These are phyloP conservation scores for Archocentrus centrarchus DNA, from an alignment of 2,113 vertebrate genomes.

Conservation along the genomic window DNA sequence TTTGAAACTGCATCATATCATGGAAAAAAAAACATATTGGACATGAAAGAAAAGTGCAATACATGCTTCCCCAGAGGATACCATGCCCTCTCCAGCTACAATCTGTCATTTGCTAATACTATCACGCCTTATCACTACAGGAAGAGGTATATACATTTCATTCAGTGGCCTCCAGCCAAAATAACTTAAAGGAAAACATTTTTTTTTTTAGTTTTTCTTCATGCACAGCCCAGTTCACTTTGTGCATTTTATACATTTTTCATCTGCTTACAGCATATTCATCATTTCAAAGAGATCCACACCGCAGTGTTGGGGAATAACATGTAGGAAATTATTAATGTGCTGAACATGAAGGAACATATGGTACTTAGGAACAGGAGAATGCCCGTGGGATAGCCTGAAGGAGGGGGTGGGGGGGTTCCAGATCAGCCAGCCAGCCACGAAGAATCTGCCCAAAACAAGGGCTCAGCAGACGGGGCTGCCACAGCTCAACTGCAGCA, in stretches of 20 bases:
- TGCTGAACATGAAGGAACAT: conserved; percentile 71
- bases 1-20: conserved; percentile 28
- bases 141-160: conserved; percentile 70
- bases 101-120: conserved; percentile 64
- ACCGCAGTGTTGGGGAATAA: conserved; percentile 54
- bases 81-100: conserved; percentile 46
- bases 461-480: conserved; percentile 62
- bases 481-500: conserved; percentile 59
- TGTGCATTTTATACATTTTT: conserved; percentile 60
- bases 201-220: conserved; percentile 34
- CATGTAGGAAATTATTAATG: conserved; percentile 73
- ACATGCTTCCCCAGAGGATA: conserved; percentile 36
- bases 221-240: conserved; percentile 4
- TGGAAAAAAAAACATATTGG: conserved; percentile 18
- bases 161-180: conserved; percentile 62
- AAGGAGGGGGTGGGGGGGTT: conserved; percentile 44
- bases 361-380: conserved; percentile 75
- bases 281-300: conserved; percentile 69
- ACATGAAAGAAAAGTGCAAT: conserved; percentile 36
- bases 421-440: conserved; percentile 39
- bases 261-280: conserved; percentile 61
- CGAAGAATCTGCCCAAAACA: conserved; percentile 72
- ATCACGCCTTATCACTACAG: conserved; percentile 67
- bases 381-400: conserved; percentile 56
- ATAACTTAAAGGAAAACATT: conserved; percentile 60